A percentile compares a stretch with the other conserved stretches of the same genome.
Conservation (phyloP, 2,113 vertebrate species). For the Dissostichus mawsoni region DNA sequence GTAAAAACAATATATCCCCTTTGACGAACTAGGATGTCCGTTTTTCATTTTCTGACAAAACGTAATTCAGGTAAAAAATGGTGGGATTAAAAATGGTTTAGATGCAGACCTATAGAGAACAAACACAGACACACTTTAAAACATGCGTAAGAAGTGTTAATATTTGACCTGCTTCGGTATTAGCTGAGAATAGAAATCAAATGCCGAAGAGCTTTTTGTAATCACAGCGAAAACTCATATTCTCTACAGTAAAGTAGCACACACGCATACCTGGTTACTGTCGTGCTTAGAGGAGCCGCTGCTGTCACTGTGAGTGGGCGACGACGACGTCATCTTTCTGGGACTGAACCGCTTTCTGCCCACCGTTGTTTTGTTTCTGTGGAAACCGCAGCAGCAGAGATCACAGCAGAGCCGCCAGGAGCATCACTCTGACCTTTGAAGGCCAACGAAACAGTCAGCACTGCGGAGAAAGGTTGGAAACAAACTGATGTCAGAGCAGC, state of each 20-base stretch:
- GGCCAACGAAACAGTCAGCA: slow-evolving; percentile 51
- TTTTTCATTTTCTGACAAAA: too few species aligned
- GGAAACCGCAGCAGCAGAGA: slow-evolving; percentile 45
- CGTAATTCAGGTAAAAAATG: too few species aligned
- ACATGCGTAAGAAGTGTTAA: too few species aligned
- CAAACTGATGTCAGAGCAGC: slow-evolving; percentile 9
- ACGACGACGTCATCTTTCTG: slow-evolving; percentile 72
- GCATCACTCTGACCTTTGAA: slow-evolving; percentile 72
- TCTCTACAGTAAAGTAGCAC: background rate
- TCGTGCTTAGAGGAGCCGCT: slow-evolving; percentile 77
- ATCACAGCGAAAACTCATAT: background rate
- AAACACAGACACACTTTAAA: background rate
- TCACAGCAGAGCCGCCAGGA: slow-evolving; percentile 48
- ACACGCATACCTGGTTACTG: slow-evolving; percentile 62
- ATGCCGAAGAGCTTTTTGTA: too few species aligned
- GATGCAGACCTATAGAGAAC: background rate
- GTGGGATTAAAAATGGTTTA: too few species aligned
- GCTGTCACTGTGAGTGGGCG: slow-evolving; percentile 80
- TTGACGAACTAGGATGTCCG: too few species aligned
- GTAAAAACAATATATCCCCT: too few species aligned
- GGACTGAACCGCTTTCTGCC: slow-evolving; percentile 24
- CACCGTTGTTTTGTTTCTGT: slow-evolving; percentile 39
- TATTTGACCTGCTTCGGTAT: too few species aligned
- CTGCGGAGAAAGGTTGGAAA: slow-evolving; percentile 50
- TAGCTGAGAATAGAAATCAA: too few species aligned